Conservation (phyloP, 2,888 invertebrate genomes). For the Aphidius colemani region DNA sequence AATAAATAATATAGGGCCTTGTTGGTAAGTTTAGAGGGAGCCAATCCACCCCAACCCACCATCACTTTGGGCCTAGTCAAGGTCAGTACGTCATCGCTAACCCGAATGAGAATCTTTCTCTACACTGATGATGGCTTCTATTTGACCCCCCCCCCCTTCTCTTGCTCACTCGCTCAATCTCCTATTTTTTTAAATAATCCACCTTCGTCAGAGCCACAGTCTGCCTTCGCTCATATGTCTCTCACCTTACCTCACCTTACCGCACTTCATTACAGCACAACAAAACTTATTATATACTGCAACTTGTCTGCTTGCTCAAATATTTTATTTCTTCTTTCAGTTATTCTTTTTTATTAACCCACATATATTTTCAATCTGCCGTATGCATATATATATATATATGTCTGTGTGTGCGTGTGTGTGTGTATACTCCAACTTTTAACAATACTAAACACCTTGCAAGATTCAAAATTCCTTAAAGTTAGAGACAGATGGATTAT, state of each 20-base stretch:
- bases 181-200: no score
- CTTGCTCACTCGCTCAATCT: conserved; percentile 15
- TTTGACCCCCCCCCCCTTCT: conserved; percentile 19
- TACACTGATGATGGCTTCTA: background rate
- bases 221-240: no score
- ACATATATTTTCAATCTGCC: no score
- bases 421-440: conserved; percentile 22
- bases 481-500: no score
- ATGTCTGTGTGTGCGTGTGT: background rate
- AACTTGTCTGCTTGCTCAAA: conserved; percentile 28
- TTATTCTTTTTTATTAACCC: no score
- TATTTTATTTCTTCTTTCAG: conserved; percentile 7
- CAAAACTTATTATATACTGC: conserved; percentile 13
- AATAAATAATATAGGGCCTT: conserved; percentile 38
- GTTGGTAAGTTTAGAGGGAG: conserved; percentile 20
- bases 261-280: no score
- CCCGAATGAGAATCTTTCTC: conserved; percentile 19
- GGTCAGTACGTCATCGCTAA: conserved; percentile 51
- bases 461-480: no score
- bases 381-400: no score
- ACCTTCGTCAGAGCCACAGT: no score
- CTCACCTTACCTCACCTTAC: no score
- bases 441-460: conserved; percentile 1
- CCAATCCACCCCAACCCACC: conserved; percentile 52
- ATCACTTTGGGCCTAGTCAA: conserved; percentile 59